Conservation (phyloP, 2,888 invertebrate genomes). For the Melinaea menophilus region DNA sequence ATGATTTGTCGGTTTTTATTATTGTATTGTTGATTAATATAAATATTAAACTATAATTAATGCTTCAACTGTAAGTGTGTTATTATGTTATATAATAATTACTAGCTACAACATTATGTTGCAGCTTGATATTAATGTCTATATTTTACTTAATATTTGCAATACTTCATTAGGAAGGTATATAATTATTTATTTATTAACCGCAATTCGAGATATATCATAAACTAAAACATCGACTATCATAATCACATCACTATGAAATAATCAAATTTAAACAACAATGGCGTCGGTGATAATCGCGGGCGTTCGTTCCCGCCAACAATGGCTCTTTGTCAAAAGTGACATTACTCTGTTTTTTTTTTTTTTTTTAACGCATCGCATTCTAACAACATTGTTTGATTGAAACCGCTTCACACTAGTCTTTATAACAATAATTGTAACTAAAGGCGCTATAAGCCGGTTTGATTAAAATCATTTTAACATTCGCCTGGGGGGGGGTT, state of each 20-base stretch:
- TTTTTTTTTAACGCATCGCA: slow-evolving; percentile 28
- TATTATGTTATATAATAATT: too few species aligned
- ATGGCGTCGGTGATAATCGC: slow-evolving; percentile 69
- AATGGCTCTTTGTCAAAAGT: slow-evolving; percentile 64
- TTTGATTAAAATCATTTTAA: slow-evolving; percentile 61
- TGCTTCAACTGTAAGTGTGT: neutral
- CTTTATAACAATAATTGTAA: slow-evolving; percentile 4
- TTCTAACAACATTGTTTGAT: neutral
- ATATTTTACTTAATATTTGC: too few species aligned
- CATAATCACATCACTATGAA: slow-evolving; percentile 54
- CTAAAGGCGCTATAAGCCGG: slow-evolving; percentile 27
- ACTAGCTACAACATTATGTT: too few species aligned
- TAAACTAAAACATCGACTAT: slow-evolving; percentile 18
- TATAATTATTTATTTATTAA: neutral
- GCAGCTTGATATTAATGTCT: too few species aligned
- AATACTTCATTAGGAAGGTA: too few species aligned
- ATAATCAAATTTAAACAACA: slow-evolving; percentile 70
- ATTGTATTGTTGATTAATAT: slow-evolving; percentile 26
- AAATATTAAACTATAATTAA: slow-evolving; percentile 29
- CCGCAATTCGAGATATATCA: neutral
- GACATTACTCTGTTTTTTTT: slow-evolving; percentile 45
- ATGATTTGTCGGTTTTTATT: slow-evolving; percentile 29
- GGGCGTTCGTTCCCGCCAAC: slow-evolving; percentile 53
- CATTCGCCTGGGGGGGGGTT: slow-evolving; percentile 40
- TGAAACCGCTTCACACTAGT: neutral